A percentile compares a stretch with the other conserved stretches of the same genome.
Conservation (phyloP, 2,797 vertebrate species). For the Picus viridis region DNA sequence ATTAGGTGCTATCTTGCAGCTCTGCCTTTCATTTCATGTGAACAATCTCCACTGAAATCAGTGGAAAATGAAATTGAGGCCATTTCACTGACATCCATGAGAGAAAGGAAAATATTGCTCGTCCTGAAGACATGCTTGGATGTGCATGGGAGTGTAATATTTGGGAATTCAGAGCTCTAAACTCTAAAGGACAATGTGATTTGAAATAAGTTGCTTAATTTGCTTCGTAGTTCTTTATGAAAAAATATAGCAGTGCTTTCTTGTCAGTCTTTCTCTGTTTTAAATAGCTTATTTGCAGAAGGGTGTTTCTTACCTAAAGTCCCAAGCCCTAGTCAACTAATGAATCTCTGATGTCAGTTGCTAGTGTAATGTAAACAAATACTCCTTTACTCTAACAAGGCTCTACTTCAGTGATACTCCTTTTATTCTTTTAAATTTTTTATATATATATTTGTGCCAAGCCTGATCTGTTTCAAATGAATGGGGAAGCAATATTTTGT, state of each 20-base stretch:
- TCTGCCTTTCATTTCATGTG: background rate
- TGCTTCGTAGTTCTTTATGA: background rate
- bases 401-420: background rate
- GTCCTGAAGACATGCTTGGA: background rate
- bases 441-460: background rate
- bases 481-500: background rate
- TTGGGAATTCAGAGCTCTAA: background rate
- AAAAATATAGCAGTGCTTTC: background rate
- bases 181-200: background rate
- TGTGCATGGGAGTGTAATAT: accelerated
- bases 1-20: background rate
- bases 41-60: background rate
- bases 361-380: slow-evolving; percentile 4
- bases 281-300: background rate
- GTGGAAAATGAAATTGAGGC: background rate
- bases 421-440: background rate
- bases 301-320: background rate
- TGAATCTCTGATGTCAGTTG: background rate
- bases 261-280: background rate
- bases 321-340: background rate
- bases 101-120: background rate
- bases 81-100: background rate
- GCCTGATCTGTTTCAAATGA: background rate
- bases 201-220: background rate
- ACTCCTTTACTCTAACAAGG: background rate